Evolutionary conservation across 2,797 vertebrate genomes (phyloP).

Genomic region (Tachyglossus aculeatus): DNA sequence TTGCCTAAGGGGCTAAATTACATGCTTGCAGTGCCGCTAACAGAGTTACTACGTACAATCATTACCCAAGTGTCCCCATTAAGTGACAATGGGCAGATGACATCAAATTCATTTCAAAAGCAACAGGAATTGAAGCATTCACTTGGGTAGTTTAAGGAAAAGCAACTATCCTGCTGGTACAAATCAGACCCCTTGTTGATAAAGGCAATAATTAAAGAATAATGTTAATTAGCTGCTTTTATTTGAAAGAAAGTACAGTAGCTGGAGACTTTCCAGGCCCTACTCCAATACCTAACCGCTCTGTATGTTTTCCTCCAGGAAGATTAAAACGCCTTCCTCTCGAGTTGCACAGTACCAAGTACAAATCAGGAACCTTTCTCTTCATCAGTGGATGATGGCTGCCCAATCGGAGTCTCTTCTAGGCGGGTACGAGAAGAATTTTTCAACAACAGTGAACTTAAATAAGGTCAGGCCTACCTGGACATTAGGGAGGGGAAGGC

Average conservation of each 20-base stretch:
- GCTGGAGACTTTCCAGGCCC: conserved; percentile 59
- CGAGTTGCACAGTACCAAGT: not conserved
- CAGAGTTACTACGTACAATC: conserved; percentile 82
- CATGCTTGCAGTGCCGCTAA: conserved; percentile 88
- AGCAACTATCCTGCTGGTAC: conserved; percentile 78
- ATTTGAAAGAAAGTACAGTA: conserved; percentile 68
- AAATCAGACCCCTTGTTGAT: conserved; percentile 84
- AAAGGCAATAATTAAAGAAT: conserved; percentile 87
- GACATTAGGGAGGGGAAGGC: not conserved
- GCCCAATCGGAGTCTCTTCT: too few species aligned
- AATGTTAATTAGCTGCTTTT: conserved; percentile 85
- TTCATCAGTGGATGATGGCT: too few species aligned
- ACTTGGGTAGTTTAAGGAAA: conserved; percentile 75
- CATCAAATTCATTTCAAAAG: conserved; percentile 85
- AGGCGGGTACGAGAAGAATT: too few species aligned
- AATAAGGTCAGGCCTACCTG: not conserved
- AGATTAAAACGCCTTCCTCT: conserved; percentile 13
- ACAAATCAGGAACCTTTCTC: conserved; percentile 21
- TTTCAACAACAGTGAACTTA: too few species aligned
- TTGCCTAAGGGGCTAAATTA: conserved; percentile 89
- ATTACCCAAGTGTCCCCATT: conserved; percentile 87
- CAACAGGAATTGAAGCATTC: conserved; percentile 74
- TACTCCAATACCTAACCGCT: not conserved
- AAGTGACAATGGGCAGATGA: conserved; percentile 87
- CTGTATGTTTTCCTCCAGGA: accelerated